Base-by-base conservation (phyloP, 2,113 vertebrate species). In the Sisor rabdophorus region DNA sequence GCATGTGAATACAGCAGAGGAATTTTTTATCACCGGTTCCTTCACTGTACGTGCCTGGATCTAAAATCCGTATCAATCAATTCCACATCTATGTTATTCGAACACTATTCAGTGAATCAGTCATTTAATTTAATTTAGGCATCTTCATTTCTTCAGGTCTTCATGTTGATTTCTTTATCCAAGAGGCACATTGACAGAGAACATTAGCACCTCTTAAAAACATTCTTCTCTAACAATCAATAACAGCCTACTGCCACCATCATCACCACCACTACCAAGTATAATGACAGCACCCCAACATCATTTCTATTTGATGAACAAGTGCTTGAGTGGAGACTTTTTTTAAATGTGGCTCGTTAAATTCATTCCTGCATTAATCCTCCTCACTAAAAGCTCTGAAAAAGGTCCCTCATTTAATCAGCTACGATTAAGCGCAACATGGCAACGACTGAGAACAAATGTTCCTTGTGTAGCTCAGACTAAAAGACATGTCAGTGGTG, bases 301-400 rank as follows among this genome's bases (percentile, higher is more conserved):
- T 81, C 69, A 82, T 84, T 82, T 86, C 79, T 76, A 72, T 83
- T 87, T 89, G 81, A 89, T 89, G 86, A 89, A 87, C 77, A 84
- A 87, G 85, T 84, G 85, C 82, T 68, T 76, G 80, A 16, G 75
- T 81, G 82, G 80, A 73, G 85, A 87, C 80, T 88, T 76, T 88
- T 76, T 85, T 82, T 79, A 82, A 73, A 78, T 86, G 83, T 80
- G 50, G 28, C 77, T 40, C 76, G 84, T 76, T 76, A 87, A 85
- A 82, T 89, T 86, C 79, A 81, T 82, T 70, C 76, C 73, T 73
- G 78, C 81, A 87, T 89, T 86, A 87, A 87, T 86, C 84, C 73
- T 67, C 72, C 71, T 81, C 80, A 78, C 83, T 83, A 87, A 87
- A 87, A 87, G 84, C 86, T 81, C 85, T 82, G 79, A 72, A 88